Base-by-base conservation (phyloP, 2,113 vertebrate species). In the Indicator maculatus region DNA sequence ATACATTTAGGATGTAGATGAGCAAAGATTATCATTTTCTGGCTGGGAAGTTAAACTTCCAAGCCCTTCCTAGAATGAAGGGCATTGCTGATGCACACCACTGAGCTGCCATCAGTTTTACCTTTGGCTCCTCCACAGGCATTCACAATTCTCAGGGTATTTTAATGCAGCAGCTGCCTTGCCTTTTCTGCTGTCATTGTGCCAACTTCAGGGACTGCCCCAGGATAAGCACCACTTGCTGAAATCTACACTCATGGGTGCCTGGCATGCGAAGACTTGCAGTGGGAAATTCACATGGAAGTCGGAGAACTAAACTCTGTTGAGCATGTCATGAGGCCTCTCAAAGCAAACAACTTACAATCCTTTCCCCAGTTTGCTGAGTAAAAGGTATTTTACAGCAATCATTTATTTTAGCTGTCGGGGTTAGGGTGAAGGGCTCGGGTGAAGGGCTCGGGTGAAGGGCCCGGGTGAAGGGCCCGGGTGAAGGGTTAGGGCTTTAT, bases 21-120 rank as follows among this genome's bases (percentile, higher is more conserved):
- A 89, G 17, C 38, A 67, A 59, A 70, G 9, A 86, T 24, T 6
- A 58, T 11, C 4, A 6, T 21, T 77, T 64, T 14, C 13, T 64
- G 47, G 15, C 11, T 20, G 11, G 11, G 30, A 8, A 86, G 9
- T 16, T 39, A 53, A 72, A 69, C 45, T 80, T 80, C 23, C 24
- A 44, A 70, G 52, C 8, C 45, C n/a, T 74, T 70, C 71, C 67
- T 21, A 10, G n/a, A 53, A 60, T 1, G 6, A 58, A 13, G 8
- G 30, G 26, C 33, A 69, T 5, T 1, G 0, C 21, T 50, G 81
- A 41, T 18, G 19, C 41, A 52, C 36, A 45, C 6, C 1, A 1
- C 24, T 23, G 74, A 72, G 71, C 39, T 83, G 56, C 24, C 31
- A 36, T 26, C 41, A 50, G 36, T 36, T 74, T 56, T 23, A 90